Base-by-base conservation (phyloP, 2,888 invertebrate species). In the Aleiodes leptofemur region DNA sequence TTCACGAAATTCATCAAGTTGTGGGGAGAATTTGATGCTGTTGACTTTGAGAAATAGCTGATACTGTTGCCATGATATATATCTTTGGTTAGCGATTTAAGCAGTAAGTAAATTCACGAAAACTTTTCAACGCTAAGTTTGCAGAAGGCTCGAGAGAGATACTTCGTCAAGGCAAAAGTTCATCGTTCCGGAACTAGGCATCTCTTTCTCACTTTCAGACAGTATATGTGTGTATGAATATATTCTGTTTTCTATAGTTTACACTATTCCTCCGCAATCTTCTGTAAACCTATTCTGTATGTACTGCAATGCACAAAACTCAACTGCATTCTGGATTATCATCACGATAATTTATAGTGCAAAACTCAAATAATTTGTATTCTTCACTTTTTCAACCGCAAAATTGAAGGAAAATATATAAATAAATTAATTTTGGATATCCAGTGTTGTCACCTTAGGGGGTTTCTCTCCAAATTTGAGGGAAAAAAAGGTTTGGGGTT, bases 1-100 rank as follows among this genome's bases (percentile, higher is more conserved):
- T 38, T 50, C 31, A 29, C n/a, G 38, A 71, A 64, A 43, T 61
- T 16, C 31, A 31, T 70, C 64, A 50, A 48, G 29, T 23, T 51
- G 14, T 16, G 48, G 31, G 14, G 2, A 1, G 53, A 70, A 29
- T 70, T 53, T 51, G 29, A 51, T 31, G 8, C 9, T 29, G 38
- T 53, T 59, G 31, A 59, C 55, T 43, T 53, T 43, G 9, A 72
- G 56, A 59, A 64, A 50, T 55, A 74, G 76, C 78, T 82, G 81
- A 84, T 79, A 74, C 79, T 57, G 81, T 85, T 82, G 83, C 76
- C 82, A 81, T 83, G 81, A 84, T 82, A 81, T 80, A 81, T 80
- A 83, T 81, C 79, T 79, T 80, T 82, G 82, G 83, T 83, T 83
- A 83, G 77, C 77, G 82, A 84, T 83, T 83, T 80, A 82, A 82